These are phyloP conservation scores for Paramuricea clavata DNA, from an alignment of 92 coral and sea anemone genomes.

Conservation along the genomic window DNA sequence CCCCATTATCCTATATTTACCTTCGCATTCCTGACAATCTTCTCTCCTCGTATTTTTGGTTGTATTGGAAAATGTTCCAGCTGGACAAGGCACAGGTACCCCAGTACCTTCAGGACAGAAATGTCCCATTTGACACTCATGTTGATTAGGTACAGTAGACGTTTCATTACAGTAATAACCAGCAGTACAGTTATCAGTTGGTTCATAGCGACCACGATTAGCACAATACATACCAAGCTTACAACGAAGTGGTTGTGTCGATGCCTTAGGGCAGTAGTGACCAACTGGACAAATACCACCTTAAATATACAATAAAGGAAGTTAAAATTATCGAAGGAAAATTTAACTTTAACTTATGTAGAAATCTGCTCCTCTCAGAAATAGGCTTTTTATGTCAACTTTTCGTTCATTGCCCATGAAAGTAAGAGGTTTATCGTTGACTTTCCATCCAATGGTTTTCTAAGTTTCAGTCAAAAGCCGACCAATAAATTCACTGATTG, in stretches of 20 bases:
- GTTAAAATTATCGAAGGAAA: not conserved
- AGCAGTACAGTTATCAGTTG: slow-evolving; percentile 79
- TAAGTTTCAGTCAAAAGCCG: not conserved
- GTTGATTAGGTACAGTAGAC: slow-evolving; percentile 91
- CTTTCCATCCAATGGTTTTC: not conserved
- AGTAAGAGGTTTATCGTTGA: not conserved
- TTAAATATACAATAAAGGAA: slow-evolving; percentile 20
- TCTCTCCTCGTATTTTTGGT: slow-evolving; percentile 58
- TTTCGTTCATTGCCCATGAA: not conserved
- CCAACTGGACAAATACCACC: slow-evolving; percentile 99
- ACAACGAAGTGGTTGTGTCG: slow-evolving; percentile 82
- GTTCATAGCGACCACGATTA: slow-evolving; percentile 72
- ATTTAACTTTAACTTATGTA: not conserved
- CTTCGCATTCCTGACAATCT: slow-evolving; percentile 81
- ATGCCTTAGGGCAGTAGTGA: slow-evolving; percentile 85
- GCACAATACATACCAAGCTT: slow-evolving; percentile 86
- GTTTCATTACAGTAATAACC: slow-evolving; percentile 94
- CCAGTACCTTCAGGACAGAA: slow-evolving; percentile 94
- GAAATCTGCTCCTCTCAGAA: not conserved
- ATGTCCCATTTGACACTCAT: slow-evolving; percentile 86
- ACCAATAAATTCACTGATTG: not conserved
- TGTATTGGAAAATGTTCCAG: slow-evolving; percentile 85
- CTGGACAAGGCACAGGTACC: slow-evolving; percentile 83
- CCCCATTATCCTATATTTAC: not conserved
- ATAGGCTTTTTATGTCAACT: not conserved